These are phyloP conservation scores for Folsomia candida DNA, from an alignment of 2,888 invertebrate species.

Conservation along the genomic window DNA sequence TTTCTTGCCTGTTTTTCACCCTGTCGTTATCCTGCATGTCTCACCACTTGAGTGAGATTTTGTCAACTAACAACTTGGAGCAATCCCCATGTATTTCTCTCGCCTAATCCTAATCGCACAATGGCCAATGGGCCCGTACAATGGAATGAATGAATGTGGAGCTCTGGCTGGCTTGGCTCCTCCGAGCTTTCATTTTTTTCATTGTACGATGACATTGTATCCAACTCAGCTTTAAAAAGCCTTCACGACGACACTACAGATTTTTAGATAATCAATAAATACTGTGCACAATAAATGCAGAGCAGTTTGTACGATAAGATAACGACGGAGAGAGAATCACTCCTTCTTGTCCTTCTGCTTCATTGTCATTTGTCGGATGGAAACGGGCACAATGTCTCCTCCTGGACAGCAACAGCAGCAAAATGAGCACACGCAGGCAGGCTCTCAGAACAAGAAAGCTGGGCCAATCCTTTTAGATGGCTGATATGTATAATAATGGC, in stretches of 20 bases:
- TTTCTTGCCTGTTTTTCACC: neutral
- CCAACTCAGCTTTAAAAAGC: neutral
- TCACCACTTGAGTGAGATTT: neutral
- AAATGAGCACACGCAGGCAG: neutral
- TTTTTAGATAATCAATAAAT: neutral
- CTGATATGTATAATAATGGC: neutral
- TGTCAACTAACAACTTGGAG: neutral
- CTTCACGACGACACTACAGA: neutral
- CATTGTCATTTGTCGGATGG: neutral
- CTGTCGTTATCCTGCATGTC: neutral
- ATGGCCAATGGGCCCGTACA: neutral
- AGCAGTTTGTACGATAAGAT: neutral
- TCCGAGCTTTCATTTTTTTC: neutral
- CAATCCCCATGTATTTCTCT: no score
- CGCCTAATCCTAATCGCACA: neutral
- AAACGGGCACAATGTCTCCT: neutral
- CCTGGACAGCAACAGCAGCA: neutral
- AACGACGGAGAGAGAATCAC: neutral
- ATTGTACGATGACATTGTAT: neutral
- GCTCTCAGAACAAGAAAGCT: neutral
- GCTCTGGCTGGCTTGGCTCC: no score
- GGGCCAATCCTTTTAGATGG: neutral
- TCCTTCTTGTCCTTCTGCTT: neutral
- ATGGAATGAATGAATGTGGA: no score
- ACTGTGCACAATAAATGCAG: neutral